Percentiles rank a stretch among this genome's conserved stretches.
These are phyloP conservation scores for Meloidogyne floridensis DNA, from an alignment of 1,140 invertebrate species.

Conservation along the genomic window DNA sequence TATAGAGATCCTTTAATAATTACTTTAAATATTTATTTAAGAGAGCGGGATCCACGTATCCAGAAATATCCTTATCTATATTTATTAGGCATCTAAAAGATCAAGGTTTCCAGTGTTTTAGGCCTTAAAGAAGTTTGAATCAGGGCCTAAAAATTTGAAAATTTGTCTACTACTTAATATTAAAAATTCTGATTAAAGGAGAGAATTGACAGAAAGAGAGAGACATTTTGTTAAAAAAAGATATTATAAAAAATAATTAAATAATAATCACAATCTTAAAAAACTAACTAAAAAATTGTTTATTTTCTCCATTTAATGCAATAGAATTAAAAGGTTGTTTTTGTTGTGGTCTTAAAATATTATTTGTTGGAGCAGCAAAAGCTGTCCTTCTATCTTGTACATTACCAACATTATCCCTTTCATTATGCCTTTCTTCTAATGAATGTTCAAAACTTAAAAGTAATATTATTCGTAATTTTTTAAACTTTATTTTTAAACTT, in stretches of 20 bases:
- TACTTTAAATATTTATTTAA: not conserved
- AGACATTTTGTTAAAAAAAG: too few species aligned
- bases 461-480: not conserved
- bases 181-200: too few species aligned
- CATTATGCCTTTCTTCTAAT: not conserved
- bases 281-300: constrained; percentile 39
- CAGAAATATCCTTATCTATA: too few species aligned
- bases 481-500: not conserved
- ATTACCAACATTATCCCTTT: not conserved
- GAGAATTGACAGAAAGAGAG: too few species aligned
- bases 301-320: constrained; percentile 37
- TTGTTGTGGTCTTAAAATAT: not conserved
- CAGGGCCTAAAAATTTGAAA: too few species aligned
- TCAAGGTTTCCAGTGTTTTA: too few species aligned
- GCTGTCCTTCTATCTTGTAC: constrained; percentile 25
- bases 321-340: constrained; percentile 29
- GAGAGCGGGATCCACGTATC: too few species aligned
- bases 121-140: too few species aligned
- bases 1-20: too few species aligned
- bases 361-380: constrained; percentile 42
- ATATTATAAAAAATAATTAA: too few species aligned
- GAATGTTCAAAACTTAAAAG: not conserved
- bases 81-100: too few species aligned
- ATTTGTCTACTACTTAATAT: too few species aligned
- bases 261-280: not conserved